These are phyloP conservation scores for Lagopus leucura DNA, from an alignment of 2,113 vertebrate species.

Conservation along the genomic window DNA sequence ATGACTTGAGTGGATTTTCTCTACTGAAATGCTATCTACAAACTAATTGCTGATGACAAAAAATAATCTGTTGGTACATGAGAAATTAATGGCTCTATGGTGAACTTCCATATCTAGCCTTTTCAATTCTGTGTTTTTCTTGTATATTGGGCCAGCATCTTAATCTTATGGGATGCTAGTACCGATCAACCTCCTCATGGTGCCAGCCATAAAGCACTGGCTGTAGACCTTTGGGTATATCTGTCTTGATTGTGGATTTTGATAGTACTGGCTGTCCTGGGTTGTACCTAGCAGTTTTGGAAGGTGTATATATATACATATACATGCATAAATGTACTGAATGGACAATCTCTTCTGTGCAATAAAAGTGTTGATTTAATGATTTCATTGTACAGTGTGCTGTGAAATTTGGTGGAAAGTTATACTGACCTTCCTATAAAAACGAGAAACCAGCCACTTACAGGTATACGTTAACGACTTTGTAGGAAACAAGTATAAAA, in stretches of 20 bases:
- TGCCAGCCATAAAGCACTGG: conserved; percentile 82
- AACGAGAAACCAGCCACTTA: conserved; percentile 82
- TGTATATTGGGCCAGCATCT: background rate
- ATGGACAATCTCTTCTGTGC: background rate
- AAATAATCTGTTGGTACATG: background rate
- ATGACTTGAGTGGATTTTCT: background rate
- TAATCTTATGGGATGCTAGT: background rate
- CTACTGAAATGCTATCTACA: background rate
- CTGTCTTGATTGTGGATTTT: conserved; percentile 86
- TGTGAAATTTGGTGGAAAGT: conserved; percentile 87
- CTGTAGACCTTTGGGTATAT: conserved; percentile 85
- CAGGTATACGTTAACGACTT: conserved; percentile 72
- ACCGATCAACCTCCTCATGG: conserved; percentile 8
- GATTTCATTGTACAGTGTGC: conserved; percentile 53
- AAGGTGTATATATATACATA: conserved; percentile 65
- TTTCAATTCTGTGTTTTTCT: background rate
- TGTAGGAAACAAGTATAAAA: conserved; percentile 1
- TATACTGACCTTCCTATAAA: conserved; percentile 81
- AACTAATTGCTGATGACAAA: background rate
- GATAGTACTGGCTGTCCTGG: conserved; percentile 83
- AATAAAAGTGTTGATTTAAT: background rate
- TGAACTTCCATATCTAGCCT: background rate
- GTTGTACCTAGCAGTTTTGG: conserved; percentile 87
- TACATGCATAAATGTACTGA: background rate
- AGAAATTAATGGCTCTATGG: background rate